Evolutionary conservation across 1,140 invertebrate species (phyloP).

Genomic region (Atta cephalotes): DNA sequence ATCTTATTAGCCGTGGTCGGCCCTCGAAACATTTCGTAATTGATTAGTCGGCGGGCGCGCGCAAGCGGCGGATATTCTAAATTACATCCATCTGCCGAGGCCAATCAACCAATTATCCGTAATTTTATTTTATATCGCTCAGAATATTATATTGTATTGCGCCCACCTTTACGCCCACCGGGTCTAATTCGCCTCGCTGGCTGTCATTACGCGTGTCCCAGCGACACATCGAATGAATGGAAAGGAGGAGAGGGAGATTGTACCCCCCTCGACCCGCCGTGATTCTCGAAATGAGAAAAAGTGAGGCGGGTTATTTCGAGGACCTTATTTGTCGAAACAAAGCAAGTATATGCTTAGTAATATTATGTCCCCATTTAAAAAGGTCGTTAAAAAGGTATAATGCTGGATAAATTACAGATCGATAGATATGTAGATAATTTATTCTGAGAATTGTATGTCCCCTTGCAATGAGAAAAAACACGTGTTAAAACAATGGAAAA

Average conservation of each 20-base stretch:
- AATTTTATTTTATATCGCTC: constrained; percentile 79
- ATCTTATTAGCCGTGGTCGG: constrained; percentile 63
- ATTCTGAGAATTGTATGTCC: constrained; percentile 11
- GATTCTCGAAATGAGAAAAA: constrained; percentile 5
- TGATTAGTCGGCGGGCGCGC: constrained; percentile 75
- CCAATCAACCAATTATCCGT: constrained; percentile 82
- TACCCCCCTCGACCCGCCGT: not conserved
- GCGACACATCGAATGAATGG: constrained; percentile 28
- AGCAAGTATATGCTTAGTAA: not conserved
- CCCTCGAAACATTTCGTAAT: constrained; percentile 75
- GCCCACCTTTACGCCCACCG: constrained; percentile 55
- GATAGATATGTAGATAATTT: constrained; percentile 29
- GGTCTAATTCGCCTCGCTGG: constrained; percentile 41
- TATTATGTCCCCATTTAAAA: constrained; percentile 39
- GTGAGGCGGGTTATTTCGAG: not conserved
- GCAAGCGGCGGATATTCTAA: constrained; percentile 76
- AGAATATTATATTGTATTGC: constrained; percentile 71
- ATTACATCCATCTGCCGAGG: constrained; percentile 78
- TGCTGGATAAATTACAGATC: constrained; percentile 42
- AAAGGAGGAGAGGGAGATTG: not conserved
- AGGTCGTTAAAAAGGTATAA: constrained; percentile 3
- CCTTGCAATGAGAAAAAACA: not conserved
- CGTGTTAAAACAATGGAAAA: not conserved
- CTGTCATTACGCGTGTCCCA: constrained; percentile 40
- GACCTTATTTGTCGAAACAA: constrained; percentile 12